A percentile compares a stretch with the other conserved stretches of the same genome.
These are phyloP conservation scores for Odontesthes bonariensis DNA, from an alignment of 2,113 vertebrate species.

Conservation along the genomic window DNA sequence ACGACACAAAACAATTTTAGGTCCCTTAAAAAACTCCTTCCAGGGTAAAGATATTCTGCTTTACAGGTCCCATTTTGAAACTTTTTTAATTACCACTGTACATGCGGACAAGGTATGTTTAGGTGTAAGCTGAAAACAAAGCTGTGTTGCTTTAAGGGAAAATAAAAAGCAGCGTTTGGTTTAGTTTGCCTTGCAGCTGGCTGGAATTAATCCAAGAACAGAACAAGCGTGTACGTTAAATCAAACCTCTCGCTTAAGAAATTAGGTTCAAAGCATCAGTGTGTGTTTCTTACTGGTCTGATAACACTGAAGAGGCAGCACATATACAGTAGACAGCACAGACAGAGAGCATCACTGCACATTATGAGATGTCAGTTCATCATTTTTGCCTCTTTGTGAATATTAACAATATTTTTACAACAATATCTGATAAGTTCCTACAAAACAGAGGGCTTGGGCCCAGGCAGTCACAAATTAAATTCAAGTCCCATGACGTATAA, in stretches of 20 bases:
- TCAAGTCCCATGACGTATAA: slow-evolving; percentile 30
- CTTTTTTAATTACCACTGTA: background rate
- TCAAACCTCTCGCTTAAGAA: slow-evolving; percentile 13
- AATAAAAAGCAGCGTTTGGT: slow-evolving; percentile 31
- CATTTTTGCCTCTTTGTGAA: slow-evolving; percentile 16
- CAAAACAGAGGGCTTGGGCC: slow-evolving; percentile 43
- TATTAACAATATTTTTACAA: slow-evolving; percentile 47
- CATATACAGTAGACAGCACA: slow-evolving; percentile 74
- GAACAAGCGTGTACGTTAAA: slow-evolving; percentile 16
- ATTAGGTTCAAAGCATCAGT: slow-evolving; percentile 18
- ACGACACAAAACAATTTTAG: no score
- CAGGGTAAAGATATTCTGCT: no score
- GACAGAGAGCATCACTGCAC: slow-evolving; percentile 53
- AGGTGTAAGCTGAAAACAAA: slow-evolving; percentile 24
- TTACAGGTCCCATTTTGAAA: background rate
- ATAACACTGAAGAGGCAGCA: slow-evolving; percentile 20
- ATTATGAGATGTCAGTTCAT: slow-evolving; percentile 31
- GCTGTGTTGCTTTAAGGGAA: slow-evolving; percentile 18
- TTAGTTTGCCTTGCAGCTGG: slow-evolving; percentile 9
- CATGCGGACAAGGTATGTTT: background rate
- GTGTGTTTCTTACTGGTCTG: slow-evolving; percentile 20
- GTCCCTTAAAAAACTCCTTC: no score
- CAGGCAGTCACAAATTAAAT: slow-evolving; percentile 47
- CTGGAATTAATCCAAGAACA: slow-evolving; percentile 16
- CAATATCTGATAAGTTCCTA: slow-evolving; percentile 51